Base-by-base conservation (phyloP, 2,797 vertebrate genomes). In the Holocentrus rufus region DNA sequence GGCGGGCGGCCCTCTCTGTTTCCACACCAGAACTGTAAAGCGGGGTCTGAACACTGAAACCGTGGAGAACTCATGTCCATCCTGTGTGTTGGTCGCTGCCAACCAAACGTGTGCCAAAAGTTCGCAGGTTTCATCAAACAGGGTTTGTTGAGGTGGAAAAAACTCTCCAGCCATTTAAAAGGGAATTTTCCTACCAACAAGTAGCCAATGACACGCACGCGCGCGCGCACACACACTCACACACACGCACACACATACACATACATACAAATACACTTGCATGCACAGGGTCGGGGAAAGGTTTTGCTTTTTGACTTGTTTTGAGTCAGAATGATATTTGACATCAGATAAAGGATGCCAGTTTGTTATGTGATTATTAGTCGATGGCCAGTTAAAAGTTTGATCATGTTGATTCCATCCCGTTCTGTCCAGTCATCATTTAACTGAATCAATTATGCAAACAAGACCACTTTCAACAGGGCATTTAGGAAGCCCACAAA, bases 51-150 rank as follows among this genome's bases (percentile, higher is more conserved):
- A 79, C 62, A 52, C 70, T 69, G 74, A 80, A 82, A 83, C 62
- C 74, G 76, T 78, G 79, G 84, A 80, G 80, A 83, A 87, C 79
- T 84, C 79, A 77, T 88, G 79, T 72, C 70, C 85, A 86, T 85
- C 80, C 79, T 27, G 63, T 87, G 77, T 75, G 80, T 88, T 82
- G 81, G 90, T 91, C 89, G 86, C 87, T 88, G 82, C 90, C 87
- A 89, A 88, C 89, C 83, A 87, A 92, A 92, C 80, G 80, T 91
- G 93, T 94, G 93, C 93, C 93, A 94, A 93, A 93, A 84, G 77
- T 82, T 82, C 72, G 62, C 70, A 39, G 62, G 62, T 77, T 52
- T 69, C 68, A 72, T 74, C 62, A 22, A n/a, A 76, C 72, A 69
- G 69, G 64, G 63, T 78, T 82, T 68, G 53, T 74, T 67, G 69